A percentile compares a stretch with the other conserved stretches of the same genome.
Evolutionary conservation across 2,888 invertebrate genomes (phyloP).

Genomic region (Eilema depressum): DNA sequence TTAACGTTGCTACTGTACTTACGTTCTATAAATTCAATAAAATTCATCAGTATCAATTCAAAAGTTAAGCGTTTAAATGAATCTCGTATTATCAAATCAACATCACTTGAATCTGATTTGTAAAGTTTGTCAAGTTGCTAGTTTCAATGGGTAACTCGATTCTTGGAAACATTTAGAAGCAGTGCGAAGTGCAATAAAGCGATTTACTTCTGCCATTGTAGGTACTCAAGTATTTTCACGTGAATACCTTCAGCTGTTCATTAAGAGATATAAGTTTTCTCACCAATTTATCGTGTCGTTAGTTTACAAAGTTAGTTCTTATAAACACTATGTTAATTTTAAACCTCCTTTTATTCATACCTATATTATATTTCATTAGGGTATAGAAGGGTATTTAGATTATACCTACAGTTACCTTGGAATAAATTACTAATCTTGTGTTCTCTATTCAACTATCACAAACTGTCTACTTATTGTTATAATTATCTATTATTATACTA

Average conservation of each 20-base stretch:
- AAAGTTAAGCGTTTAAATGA: slow-evolving; percentile 9
- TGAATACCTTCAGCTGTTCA: neutral
- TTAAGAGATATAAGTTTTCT: neutral
- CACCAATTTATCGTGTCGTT: too few species aligned
- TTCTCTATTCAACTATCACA: too few species aligned
- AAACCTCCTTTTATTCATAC: too few species aligned
- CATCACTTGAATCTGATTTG: slow-evolving; percentile 28
- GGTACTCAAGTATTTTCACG: neutral
- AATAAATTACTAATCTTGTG: neutral
- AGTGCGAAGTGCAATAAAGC: slow-evolving; percentile 14
- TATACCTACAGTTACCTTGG: neutral
- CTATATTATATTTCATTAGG: too few species aligned
- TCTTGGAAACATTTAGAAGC: slow-evolving; percentile 16
- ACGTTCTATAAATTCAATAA: too few species aligned
- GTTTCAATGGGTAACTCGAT: slow-evolving; percentile 22
- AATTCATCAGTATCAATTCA: neutral
- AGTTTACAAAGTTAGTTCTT: too few species aligned
- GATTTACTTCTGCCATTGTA: slow-evolving; percentile 5
- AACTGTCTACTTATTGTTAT: too few species aligned
- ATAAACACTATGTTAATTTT: too few species aligned
- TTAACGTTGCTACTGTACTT: too few species aligned
- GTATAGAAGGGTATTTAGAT: neutral
- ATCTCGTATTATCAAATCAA: slow-evolving; percentile 21
- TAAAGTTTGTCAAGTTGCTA: slow-evolving; percentile 28
- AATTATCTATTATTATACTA: too few species aligned